Base-by-base conservation (phyloP, 2,888 invertebrate species). In the Boloria euphrosyne region DNA sequence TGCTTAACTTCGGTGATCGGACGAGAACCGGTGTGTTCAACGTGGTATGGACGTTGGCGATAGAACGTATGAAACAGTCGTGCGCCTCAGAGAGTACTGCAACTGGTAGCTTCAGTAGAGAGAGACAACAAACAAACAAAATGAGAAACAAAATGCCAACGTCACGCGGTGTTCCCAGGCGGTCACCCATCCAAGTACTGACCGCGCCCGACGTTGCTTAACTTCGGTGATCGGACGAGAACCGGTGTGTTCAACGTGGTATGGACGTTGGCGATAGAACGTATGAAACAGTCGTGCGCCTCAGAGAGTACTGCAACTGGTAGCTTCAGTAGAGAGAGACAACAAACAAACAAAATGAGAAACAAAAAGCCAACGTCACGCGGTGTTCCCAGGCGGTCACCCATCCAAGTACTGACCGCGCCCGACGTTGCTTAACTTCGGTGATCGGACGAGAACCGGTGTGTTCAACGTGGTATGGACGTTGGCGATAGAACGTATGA, bases 111-210 rank as follows among this genome's bases (percentile, higher is more conserved):
- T 22, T 22, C 22, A 22, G 22, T 22, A 22, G 22, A 22, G 22
- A 22, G 22, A 22, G 22, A 22, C 22, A 22, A 22, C 22, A 1
- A 22, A 22, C 22, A 1, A 22, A 22, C 22, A 22, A 22, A 22
- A 22, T 22, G 22, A 22, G 22, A 22, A 22, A 22, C 22, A 67
- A 64, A 64, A 53, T 16, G 65, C 65, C 71, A 69, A 69, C 71
- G 65, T 54, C 67, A 66, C 69, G 70, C 74, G 78, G 80, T 81
- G 80, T 82, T 81, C 81, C 82, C 82, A 81, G 78, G 81, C 80
- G 82, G 80, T 83, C 82, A 83, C 82, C 83, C 82, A 84, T 84
- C 82, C 82, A 83, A 82, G 82, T 83, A 83, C 82, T 82, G 77
- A 81, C 77, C 80, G 75, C 82, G 82, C 80, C 81, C 80, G 79